phyloP scores from a whole-genome alignment of 64 coral and sea anemone species.

The Montipora efflorescens region DNA sequence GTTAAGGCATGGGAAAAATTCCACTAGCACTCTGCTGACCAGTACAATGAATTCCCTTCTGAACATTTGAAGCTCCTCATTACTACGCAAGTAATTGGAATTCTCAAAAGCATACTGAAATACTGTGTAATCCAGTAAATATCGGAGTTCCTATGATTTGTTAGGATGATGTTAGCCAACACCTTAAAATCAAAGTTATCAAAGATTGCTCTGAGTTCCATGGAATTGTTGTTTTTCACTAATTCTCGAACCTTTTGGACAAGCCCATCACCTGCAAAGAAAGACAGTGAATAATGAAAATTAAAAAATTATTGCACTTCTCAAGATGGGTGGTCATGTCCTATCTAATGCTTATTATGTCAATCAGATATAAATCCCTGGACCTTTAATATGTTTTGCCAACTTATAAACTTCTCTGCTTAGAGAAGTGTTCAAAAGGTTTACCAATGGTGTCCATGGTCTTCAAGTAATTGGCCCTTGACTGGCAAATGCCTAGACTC shows the following conservation, averaged over 20 bases:
- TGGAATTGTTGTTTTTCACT: constrained; percentile 47
- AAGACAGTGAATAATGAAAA: neutral
- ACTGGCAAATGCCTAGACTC: constrained; percentile 17
- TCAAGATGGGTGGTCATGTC: too few species aligned
- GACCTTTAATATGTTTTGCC: too few species aligned
- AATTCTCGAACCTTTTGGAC: constrained; percentile 25
- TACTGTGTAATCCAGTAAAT: constrained; percentile 59
- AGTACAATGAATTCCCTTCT: neutral
- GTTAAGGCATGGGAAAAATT: neutral
- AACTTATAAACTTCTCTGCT: too few species aligned
- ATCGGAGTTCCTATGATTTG: constrained; percentile 55
- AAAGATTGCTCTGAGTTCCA: constrained; percentile 53
- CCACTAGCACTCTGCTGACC: neutral
- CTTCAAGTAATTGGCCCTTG: constrained; percentile 31
- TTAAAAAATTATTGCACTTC: too few species aligned
- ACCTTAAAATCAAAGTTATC: constrained; percentile 55
- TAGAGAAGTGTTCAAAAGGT: neutral
- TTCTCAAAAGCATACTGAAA: neutral
- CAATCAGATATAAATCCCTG: too few species aligned
- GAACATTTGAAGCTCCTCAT: neutral
- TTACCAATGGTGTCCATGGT: constrained; percentile 26
- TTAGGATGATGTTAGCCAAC: constrained; percentile 50
- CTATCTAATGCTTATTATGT: too few species aligned
- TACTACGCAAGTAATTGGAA: constrained; percentile 23
- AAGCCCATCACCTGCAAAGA: constrained; percentile 38